Base-by-base conservation (phyloP, 2,797 vertebrate genomes). In the Pogonophryne albipinna region DNA sequence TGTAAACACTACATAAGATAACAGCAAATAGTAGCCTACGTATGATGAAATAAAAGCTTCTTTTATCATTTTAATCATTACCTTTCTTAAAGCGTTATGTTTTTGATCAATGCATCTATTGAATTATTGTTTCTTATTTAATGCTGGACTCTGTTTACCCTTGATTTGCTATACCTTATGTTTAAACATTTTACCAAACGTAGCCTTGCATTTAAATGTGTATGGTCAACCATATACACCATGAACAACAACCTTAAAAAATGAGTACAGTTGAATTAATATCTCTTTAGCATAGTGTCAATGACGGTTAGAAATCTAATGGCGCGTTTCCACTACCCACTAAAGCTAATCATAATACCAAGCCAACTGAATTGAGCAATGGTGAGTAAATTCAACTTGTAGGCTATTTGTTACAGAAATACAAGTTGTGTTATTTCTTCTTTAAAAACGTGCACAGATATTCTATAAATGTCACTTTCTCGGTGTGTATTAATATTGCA, bases 381-480 rank as follows among this genome's bases (percentile, higher is more conserved):
- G 1, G 4, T 20, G n/a, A 3, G 11, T 11, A 3, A 61, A 34
- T 19, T 13, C 0, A 49, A 27, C n/a, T 51, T 71, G 3, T 12
- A n/a, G n/a, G n/a, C n/a, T n/a, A 49, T 42, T 4, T 41, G 0
- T 12, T 1, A 17, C 7, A 57, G 10, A 17, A 4, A 10, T 0
- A 31, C 34, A 38, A 9, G 34, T 12, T 14, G 1, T 20, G 14
- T 16, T 34, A 4, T 56, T 46, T 42, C 0, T 31, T 34, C 0
- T 0, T 51, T 11, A 23, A n/a, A 44, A 45, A n/a, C 3, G 0
- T 0, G 34, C 34, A 11, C 7, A 23, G 3, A 4, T 3, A 23
- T 17, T 5, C 16, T 64, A 34, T 4, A 42, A 44, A 51, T 0
- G 16, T 38, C 0, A 0, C 38, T 34, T 17, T 41, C 71, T 44